These are phyloP conservation scores for Schizaphis graminum DNA, from an alignment of 2,888 invertebrate species.

Conservation along the genomic window DNA sequence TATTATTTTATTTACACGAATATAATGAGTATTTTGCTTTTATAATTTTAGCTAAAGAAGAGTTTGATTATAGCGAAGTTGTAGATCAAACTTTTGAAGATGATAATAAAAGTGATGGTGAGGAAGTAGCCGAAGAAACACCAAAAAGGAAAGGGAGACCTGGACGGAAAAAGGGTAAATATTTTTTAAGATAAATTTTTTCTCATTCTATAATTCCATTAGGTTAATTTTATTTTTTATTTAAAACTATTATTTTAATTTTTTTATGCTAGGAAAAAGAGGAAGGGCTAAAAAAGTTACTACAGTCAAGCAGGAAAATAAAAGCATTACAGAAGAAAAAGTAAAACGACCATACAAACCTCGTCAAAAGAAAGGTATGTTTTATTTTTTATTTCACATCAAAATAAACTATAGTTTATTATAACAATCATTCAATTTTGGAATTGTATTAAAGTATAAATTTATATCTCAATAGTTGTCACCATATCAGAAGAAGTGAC, in stretches of 20 bases:
- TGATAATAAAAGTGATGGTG: constrained; percentile 50
- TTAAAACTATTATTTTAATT: neutral
- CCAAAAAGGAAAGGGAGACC: constrained; percentile 34
- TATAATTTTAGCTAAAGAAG: constrained; percentile 26
- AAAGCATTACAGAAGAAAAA: constrained; percentile 56
- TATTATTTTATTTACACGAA: neutral
- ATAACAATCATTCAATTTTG: neutral
- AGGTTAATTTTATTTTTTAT: neutral
- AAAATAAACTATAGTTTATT: neutral
- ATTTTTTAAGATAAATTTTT: neutral
- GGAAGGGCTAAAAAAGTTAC: constrained; percentile 45
- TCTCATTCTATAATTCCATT: neutral
- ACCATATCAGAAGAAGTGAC: constrained; percentile 60
- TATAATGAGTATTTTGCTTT: neutral
- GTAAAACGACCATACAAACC: constrained; percentile 50
- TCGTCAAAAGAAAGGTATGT: constrained; percentile 60
- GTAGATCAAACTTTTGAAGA: constrained; percentile 28
- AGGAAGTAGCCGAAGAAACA: constrained; percentile 22
- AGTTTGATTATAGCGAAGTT: constrained; percentile 1
- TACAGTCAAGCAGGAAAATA: constrained; percentile 24
- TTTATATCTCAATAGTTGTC: constrained; percentile 25
- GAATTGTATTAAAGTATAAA: neutral
- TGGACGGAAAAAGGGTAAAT: constrained; percentile 48
- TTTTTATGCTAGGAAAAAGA: constrained; percentile 43
- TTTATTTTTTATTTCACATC: neutral